These are phyloP conservation scores for Apis florea DNA, from an alignment of 1,140 invertebrate species.

Conservation along the genomic window DNA sequence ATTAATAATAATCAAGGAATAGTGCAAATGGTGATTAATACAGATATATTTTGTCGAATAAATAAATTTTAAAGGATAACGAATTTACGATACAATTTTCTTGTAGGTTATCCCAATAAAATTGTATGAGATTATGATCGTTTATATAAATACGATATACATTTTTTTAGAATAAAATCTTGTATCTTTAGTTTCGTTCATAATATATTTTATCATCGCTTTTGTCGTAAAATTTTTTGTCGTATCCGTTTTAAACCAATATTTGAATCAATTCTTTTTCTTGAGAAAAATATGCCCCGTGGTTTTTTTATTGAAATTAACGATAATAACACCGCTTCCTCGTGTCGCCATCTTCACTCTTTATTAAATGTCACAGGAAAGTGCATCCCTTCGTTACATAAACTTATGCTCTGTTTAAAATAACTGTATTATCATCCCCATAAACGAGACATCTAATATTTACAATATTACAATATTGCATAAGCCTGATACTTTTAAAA, in stretches of 20 bases:
- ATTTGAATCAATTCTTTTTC: background rate
- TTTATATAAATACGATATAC: too few relatives aligned
- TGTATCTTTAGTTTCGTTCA: too few relatives aligned
- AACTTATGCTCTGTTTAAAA: constrained; percentile 8
- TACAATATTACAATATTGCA: background rate
- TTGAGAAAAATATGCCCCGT: background rate
- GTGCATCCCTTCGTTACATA: constrained; percentile 12
- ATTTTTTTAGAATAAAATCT: too few relatives aligned
- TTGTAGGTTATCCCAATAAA: too few relatives aligned
- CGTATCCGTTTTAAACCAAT: background rate
- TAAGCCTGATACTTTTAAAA: background rate
- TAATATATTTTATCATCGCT: background rate
- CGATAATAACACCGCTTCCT: background rate
- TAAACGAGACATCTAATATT: background rate
- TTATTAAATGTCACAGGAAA: constrained; percentile 5
- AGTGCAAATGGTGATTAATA: background rate
- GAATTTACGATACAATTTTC: too few relatives aligned
- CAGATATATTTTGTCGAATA: background rate
- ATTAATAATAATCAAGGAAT: background rate
- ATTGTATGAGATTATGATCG: too few relatives aligned
- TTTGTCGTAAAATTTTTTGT: background rate
- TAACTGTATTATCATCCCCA: background rate
- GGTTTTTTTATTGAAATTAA: constrained; percentile 5
- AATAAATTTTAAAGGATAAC: background rate
- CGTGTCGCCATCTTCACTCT: background rate